Base-by-base conservation (phyloP, 2,888 invertebrate genomes). In the Luffia ferchaultella region DNA sequence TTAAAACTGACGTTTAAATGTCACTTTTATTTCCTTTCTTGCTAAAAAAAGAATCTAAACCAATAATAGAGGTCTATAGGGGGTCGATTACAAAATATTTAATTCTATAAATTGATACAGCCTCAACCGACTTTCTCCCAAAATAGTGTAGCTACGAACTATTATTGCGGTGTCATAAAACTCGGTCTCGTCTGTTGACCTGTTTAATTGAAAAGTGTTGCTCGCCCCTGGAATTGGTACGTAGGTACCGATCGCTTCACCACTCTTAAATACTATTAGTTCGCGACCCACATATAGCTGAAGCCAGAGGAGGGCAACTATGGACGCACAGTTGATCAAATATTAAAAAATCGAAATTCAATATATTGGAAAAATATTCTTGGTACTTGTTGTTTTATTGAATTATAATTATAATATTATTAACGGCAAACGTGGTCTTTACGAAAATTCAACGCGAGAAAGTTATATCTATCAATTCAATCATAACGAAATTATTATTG, bases 271-370 rank as follows among this genome's bases (percentile, higher is more conserved):
- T 68, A 60, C 70, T 65, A 77, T 76, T 76, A 73, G 68, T 68
- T 67, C 65, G 68, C 71, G 82, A 67, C 82, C 82, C 77, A 80
- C 65, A 70, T 82, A 67, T 65, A 65, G 60, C 70, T 76, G 68
- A 67, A 73, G 72, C 69, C 54, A 66, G 73, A 61, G 62, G 48
- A 54, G 46, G 19, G 19, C 62, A 76, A 78, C 68, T 55, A 60
- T 55, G 52, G 52, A 17, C 42, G 49, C 49, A 15, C 17, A 17
- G 30, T 20, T 30, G 2, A 30, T 16, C 46, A 20, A 46, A 20
- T 19, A 46, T 20, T 17, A 19, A 45, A 19, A 18, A n/a, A 42
- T 42, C 12, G 30, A 7, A 30, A 30, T 30, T 30, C 30, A 30
- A 30, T 7, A 30, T 30, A 7, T 30, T 3, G 12, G 12, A 7